Conservation (phyloP, 2,888 invertebrate genomes). For the Volucella inanis region DNA sequence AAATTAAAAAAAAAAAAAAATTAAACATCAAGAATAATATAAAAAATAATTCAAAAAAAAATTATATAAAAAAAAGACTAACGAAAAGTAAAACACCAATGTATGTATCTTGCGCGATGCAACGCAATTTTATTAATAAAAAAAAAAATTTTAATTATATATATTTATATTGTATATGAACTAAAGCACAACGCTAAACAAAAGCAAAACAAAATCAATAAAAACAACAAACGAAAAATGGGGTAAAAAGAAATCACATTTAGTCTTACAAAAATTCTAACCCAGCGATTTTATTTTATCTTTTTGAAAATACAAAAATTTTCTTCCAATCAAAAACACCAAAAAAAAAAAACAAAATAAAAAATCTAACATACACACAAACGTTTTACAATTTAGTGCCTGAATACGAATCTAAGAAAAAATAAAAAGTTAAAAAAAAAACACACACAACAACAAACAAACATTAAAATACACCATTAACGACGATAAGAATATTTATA, state of each 20-base stretch:
- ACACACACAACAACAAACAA: not conserved
- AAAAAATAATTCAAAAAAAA: not conserved
- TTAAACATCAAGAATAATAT: constrained; percentile 38
- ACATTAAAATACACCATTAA: not conserved
- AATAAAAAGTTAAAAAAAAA: not conserved
- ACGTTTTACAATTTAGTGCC: constrained; percentile 68
- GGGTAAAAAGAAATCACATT: not conserved
- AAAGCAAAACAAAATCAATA: constrained; percentile 38
- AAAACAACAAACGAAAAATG: constrained; percentile 11
- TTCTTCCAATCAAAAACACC: constrained; percentile 30
- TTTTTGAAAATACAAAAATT: constrained; percentile 36
- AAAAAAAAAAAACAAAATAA: constrained; percentile 21
- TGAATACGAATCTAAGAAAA: constrained; percentile 40
- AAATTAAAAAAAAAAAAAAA: constrained; percentile 31
- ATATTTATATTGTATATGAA: too few relatives aligned
- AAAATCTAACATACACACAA: constrained; percentile 22
- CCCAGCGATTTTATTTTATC: constrained; percentile 64
- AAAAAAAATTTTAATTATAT: constrained; percentile 17
- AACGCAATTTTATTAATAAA: constrained; percentile 44
- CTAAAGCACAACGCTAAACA: not conserved
- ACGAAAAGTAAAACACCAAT: constrained; percentile 53
- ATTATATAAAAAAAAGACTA: constrained; percentile 36
- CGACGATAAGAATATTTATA: too few relatives aligned
- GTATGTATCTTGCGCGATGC: constrained; percentile 20
- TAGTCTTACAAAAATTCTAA: constrained; percentile 49